Percentiles rank a stretch among this genome's conserved stretches.
phyloP scores from a whole-genome alignment of 1,140 invertebrate species.

The Hylyphantes graminicola region DNA sequence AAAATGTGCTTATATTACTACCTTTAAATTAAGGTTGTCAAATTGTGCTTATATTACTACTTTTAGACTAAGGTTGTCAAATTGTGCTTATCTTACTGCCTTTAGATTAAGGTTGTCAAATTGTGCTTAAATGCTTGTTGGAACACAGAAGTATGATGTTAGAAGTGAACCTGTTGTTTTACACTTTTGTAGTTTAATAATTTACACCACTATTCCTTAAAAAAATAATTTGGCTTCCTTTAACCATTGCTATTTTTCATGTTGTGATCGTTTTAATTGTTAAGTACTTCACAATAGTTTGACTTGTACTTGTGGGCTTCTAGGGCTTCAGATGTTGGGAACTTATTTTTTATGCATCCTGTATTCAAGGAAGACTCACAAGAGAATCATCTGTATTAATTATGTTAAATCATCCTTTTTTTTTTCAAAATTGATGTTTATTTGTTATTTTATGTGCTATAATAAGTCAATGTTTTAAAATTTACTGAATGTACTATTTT shows the following conservation, averaged over 20 bases:
- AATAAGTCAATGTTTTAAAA: too few relatives aligned
- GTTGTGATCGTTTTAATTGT: not conserved
- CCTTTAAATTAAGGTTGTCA: not conserved
- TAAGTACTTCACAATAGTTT: not conserved
- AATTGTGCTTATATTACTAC: not conserved
- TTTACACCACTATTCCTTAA: not conserved
- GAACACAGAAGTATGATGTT: not conserved
- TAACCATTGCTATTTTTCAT: too few relatives aligned
- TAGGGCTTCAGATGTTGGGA: not conserved
- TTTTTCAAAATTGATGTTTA: too few relatives aligned
- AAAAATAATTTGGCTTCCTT: too few relatives aligned
- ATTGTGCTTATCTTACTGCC: not conserved
- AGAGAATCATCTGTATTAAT: too few relatives aligned
- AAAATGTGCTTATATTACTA: not conserved
- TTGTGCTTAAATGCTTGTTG: not conserved
- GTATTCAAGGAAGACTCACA: not conserved
- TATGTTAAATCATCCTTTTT: too few relatives aligned
- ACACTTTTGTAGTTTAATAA: not conserved
- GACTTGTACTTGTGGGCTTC: not conserved
- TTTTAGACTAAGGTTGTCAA: not conserved
- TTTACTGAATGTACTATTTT: too few relatives aligned
- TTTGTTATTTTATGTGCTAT: too few relatives aligned
- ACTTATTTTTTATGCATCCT: not conserved
- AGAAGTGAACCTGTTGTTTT: not conserved
- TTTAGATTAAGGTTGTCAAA: slow-evolving; percentile 1